phyloP scores from a whole-genome alignment of 2,797 vertebrate species.

The Phalloptychus januarius region DNA sequence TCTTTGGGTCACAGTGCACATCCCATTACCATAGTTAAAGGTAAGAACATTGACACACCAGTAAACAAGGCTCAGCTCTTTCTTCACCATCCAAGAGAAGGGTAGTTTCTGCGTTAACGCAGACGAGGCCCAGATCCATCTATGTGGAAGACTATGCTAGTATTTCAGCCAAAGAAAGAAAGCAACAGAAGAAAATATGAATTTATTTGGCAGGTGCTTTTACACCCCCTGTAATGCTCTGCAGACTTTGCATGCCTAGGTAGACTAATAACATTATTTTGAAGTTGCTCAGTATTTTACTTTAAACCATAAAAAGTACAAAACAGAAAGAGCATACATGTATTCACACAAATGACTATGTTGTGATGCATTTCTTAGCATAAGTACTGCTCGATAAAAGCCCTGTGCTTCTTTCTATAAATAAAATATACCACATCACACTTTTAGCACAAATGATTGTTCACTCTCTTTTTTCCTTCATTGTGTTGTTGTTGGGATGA shows the following conservation, averaged over 20 bases:
- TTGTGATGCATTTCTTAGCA: neutral
- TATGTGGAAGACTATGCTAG: neutral
- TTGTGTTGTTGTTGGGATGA: conserved; percentile 17
- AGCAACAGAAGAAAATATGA: neutral
- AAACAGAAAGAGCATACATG: neutral
- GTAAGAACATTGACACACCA: neutral
- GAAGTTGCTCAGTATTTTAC: neutral
- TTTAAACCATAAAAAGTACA: neutral
- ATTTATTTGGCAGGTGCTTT: neutral
- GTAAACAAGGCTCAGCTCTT: neutral
- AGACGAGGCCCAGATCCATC: neutral
- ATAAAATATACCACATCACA: conserved; percentile 31
- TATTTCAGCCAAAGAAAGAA: neutral
- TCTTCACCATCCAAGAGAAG: neutral
- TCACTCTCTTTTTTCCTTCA: neutral
- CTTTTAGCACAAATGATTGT: conserved; percentile 34
- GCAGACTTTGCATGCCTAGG: neutral
- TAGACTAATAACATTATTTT: neutral
- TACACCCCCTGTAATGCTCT: neutral
- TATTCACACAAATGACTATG: neutral
- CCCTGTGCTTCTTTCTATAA: conserved; percentile 22
- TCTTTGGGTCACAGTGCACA: neutral
- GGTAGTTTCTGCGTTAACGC: neutral
- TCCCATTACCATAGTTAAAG: neutral
- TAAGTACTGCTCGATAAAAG: neutral